phyloP scores from a whole-genome alignment of 2,113 vertebrate genomes.

The Aldabrachelys gigantea region DNA sequence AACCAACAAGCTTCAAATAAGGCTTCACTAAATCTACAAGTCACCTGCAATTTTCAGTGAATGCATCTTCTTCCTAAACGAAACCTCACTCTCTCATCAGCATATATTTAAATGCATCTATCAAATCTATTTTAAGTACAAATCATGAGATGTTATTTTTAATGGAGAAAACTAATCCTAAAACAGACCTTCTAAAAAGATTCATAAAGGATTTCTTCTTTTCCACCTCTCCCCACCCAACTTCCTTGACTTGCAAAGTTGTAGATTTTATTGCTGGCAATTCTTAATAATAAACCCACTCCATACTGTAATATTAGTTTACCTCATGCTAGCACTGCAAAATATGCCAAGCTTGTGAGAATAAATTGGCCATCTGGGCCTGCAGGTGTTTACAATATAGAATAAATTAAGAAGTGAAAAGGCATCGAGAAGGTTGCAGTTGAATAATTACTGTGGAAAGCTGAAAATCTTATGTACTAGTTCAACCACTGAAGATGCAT shows the following conservation, averaged over 20 bases:
- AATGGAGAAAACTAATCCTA: not conserved
- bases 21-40: not conserved
- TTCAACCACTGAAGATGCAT: conserved; percentile 15
- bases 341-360: conserved; percentile 70
- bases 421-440: conserved; percentile 66
- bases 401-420: conserved; percentile 74
- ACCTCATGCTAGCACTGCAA: conserved; percentile 59
- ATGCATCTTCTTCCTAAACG: not conserved
- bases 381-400: conserved; percentile 70
- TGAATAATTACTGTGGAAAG: conserved; percentile 68
- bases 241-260: not conserved
- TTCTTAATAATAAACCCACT: conserved; percentile 29
- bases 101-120: not conserved
- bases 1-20: not conserved
- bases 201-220: not conserved
- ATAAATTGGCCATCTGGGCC: conserved; percentile 65
- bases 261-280: not conserved
- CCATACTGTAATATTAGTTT: conserved; percentile 38
- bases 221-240: not conserved
- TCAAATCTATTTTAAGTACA: not conserved
- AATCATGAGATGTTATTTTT: not conserved
- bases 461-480: conserved; percentile 41
- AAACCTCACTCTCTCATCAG: not conserved
- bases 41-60: not conserved
- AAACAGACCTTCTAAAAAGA: not conserved